Evolutionary conservation across 2,797 vertebrate genomes (phyloP).

Genomic region (Chanos chanos): DNA sequence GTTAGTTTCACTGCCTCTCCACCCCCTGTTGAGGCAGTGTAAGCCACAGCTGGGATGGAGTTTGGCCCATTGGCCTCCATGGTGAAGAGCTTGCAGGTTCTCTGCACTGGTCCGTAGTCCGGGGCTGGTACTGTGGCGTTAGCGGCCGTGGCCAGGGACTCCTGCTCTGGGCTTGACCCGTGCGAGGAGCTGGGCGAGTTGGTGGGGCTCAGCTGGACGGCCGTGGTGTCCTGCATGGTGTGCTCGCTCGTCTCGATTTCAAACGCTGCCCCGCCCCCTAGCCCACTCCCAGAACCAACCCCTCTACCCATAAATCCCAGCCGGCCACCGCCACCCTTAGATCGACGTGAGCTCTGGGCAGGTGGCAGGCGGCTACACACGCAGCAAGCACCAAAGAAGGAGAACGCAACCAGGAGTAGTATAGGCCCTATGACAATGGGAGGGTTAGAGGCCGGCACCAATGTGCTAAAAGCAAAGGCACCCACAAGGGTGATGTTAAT

Average conservation of each 20-base stretch:
- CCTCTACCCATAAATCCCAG: constrained; percentile 48
- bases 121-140: constrained; percentile 60
- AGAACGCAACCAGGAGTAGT: constrained; percentile 80
- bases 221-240: constrained; percentile 90
- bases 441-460: constrained; percentile 79
- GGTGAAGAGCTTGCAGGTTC: constrained; percentile 65
- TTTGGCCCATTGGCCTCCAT: constrained; percentile 66
- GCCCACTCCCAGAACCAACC: constrained; percentile 14
- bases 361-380: constrained; percentile 82
- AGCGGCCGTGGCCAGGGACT: constrained; percentile 62
- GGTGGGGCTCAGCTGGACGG: constrained; percentile 88
- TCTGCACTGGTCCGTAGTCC: constrained; percentile 45
- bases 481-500: constrained; percentile 98
- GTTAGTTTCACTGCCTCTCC: constrained; percentile 69
- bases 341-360: constrained; percentile 54
- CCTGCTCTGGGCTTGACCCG: constrained; percentile 70
- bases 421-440: constrained; percentile 88
- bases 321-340: constrained; percentile 51
- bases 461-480: constrained; percentile 86
- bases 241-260: constrained; percentile 94
- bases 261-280: constrained; percentile 72
- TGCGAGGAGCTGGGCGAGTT: constrained; percentile 81
- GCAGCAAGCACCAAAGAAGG: constrained; percentile 90
- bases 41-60: constrained; percentile 49
- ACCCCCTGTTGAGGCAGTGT: constrained; percentile 57